phyloP scores from a whole-genome alignment of 2,888 invertebrate species.

The Trichopria drosophilae region DNA sequence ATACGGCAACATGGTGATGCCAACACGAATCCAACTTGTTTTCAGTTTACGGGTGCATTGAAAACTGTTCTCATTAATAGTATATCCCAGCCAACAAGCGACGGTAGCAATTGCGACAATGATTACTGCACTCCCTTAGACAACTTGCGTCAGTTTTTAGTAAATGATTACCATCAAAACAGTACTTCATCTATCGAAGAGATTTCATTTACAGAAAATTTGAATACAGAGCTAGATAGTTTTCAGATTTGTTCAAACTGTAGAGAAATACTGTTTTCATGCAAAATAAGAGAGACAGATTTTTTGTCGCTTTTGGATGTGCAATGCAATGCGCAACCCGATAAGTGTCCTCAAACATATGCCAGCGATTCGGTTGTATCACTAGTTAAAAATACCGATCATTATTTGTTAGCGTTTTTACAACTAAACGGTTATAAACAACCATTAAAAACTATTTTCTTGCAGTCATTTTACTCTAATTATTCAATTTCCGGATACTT shows the following conservation, averaged over 20 bases:
- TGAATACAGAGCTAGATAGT: no score
- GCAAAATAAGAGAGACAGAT: no score
- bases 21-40: slow-evolving; percentile 1
- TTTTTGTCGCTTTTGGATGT: no score
- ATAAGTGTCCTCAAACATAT: neutral
- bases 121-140: neutral
- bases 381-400: neutral
- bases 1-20: neutral
- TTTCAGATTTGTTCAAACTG: no score
- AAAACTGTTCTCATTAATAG: slow-evolving; percentile 1
- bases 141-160: neutral
- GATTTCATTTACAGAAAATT: neutral
- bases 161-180: neutral
- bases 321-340: no score
- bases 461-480: neutral
- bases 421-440: neutral
- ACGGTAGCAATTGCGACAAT: neutral
- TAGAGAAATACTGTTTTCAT: no score
- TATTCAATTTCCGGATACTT: neutral
- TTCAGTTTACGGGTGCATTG: neutral
- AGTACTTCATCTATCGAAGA: neutral
- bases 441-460: neutral
- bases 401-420: neutral
- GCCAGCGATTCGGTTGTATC: neutral
- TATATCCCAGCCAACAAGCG: neutral